A percentile compares a stretch with the other conserved stretches of the same genome.
Evolutionary conservation across 2,888 invertebrate genomes (phyloP).

Genomic region (Villa cingulata): DNA sequence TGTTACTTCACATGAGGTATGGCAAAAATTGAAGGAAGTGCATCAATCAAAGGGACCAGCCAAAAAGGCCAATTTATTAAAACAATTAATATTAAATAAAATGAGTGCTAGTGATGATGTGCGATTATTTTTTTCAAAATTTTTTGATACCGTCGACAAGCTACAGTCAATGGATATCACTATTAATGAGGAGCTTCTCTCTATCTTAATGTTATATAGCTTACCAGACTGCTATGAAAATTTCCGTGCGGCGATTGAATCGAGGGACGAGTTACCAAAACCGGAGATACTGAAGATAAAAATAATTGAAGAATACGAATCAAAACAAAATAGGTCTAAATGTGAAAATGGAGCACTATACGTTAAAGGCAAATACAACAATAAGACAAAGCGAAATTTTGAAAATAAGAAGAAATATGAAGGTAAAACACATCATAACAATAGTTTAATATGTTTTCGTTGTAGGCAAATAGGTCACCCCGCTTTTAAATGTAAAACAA

Average conservation of each 20-base stretch:
- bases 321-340: conserved; percentile 3
- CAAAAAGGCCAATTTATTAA: neutral
- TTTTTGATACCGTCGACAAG: neutral
- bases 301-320: neutral
- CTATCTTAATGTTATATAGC: neutral
- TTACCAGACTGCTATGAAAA: neutral
- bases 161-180: neutral
- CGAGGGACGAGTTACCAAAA: neutral
- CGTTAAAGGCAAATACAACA: too few species aligned
- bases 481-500: too few species aligned
- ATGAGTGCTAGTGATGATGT: neutral
- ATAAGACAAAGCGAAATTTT: too few species aligned
- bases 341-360: too few species aligned
- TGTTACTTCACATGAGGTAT: too few species aligned
- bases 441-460: too few species aligned
- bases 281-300: neutral
- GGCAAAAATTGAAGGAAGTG: neutral
- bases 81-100: neutral
- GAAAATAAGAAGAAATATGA: too few species aligned
- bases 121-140: neutral
- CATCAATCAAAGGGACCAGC: conserved; percentile 1
- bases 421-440: too few species aligned
- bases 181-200: neutral
- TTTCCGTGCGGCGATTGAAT: neutral
- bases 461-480: too few species aligned